Evolutionary conservation across 2,888 invertebrate species (phyloP).

Genomic region (Leptura quadrifasciata): DNA sequence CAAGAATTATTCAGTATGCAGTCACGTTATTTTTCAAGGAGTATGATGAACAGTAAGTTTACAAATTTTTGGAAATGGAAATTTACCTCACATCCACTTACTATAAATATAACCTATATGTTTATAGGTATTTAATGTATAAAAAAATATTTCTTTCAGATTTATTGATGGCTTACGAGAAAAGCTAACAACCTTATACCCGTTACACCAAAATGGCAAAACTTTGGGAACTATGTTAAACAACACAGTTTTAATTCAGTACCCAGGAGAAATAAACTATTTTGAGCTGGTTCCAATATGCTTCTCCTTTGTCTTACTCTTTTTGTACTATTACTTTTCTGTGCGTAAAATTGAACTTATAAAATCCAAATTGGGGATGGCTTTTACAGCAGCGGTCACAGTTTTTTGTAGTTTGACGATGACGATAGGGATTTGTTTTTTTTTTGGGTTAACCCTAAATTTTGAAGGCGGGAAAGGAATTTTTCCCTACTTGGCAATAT

Average conservation of each 20-base stretch:
- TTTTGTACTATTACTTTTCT: conserved; percentile 96
- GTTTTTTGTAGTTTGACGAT: conserved; percentile 91
- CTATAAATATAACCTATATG: too few species aligned
- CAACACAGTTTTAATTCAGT: conserved; percentile 85
- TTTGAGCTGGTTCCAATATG: conserved; percentile 89
- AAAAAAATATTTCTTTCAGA: conserved; percentile 74
- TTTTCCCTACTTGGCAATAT: conserved; percentile 95
- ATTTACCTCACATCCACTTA: too few species aligned
- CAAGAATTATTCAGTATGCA: conserved; percentile 92
- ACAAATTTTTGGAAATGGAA: too few species aligned
- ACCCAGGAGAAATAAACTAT: conserved; percentile 91
- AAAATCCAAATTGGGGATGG: conserved; percentile 89
- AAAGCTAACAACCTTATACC: conserved; percentile 83
- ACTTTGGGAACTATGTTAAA: conserved; percentile 60
- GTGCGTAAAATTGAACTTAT: conserved; percentile 96
- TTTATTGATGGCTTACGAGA: conserved; percentile 84
- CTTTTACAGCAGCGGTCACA: conserved; percentile 92
- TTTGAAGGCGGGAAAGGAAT: conserved; percentile 91
- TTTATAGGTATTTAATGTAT: background rate
- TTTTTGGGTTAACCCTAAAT: conserved; percentile 89
- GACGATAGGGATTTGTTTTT: conserved; percentile 92
- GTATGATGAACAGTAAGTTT: conserved; percentile 83
- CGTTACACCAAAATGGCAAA: conserved; percentile 78
- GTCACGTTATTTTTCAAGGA: conserved; percentile 90
- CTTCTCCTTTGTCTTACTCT: conserved; percentile 89